Base-by-base conservation (phyloP, 1,140 invertebrate genomes). In the Oryctes rhinoceros region DNA sequence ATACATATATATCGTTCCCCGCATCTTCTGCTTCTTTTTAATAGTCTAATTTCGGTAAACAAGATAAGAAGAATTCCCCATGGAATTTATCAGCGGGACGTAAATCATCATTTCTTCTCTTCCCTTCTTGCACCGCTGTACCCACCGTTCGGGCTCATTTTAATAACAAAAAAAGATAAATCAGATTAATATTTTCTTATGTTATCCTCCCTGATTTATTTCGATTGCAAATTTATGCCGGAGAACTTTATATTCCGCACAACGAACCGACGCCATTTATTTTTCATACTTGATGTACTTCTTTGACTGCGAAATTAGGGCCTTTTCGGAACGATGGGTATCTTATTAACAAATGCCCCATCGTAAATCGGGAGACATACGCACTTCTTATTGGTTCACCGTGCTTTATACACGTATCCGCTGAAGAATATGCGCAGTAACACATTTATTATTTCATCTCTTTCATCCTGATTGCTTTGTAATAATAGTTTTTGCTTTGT, bases 121-220 rank as follows among this genome's bases (percentile, higher is more conserved):
- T 59, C 39, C 39, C 5, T 44, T 44, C 39, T 44, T 44, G 5
- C 39, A 44, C 39, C 39, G 5, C 39, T 44, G 5, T 44, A 0
- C 39, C 5, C 39, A 10, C 39, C 39, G 3, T 44, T 44, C 39
- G 35, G 65, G 24, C 35, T 71, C 65, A 71, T 71, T 71, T 24
- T 71, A 71, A 30, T 71, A 71, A 71, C 65, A 71, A 71, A 71
- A 71, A 71, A 37, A 71, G 65, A 71, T 37, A 37, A 71, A 71
- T 71, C 65, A 71, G 65, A 71, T 71, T 71, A 71, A 71, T 71
- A 71, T 71, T 71, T 71, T 71, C 65, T 71, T 71, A 71, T 71
- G 65, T 37, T 71, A 71, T 37, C 65, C 35, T 24, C 65, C 18
- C 11, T 71, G 65, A 71, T 71, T 71, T 71, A 71, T 71, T 71